These are phyloP conservation scores for Slavum lentiscoides DNA, from an alignment of 2,888 invertebrate species.

Conservation along the genomic window DNA sequence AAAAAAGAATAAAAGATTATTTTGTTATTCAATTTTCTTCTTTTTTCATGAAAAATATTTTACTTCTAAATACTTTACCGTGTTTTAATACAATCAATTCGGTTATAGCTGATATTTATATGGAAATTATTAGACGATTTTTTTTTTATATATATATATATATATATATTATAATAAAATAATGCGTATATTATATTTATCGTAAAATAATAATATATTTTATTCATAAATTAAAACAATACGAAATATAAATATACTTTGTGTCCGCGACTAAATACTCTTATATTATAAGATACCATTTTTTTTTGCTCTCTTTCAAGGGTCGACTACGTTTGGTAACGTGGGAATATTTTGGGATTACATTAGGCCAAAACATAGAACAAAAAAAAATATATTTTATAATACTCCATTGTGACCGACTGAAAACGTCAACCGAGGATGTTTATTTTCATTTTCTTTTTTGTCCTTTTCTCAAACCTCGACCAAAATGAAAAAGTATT, in stretches of 20 bases:
- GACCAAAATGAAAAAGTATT: constrained; percentile 9
- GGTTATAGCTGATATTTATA: no score
- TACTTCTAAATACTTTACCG: no score
- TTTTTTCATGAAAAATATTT: no score
- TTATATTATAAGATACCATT: constrained; percentile 17
- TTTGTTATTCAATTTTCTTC: no score
- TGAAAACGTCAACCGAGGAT: constrained; percentile 24
- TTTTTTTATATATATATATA: no score
- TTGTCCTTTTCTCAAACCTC: background rate
- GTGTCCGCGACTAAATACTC: constrained; percentile 12
- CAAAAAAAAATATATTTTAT: background rate
- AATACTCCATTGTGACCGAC: constrained; percentile 8
- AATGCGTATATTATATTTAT: no score
- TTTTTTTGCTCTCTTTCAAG: background rate
- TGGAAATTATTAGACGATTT: no score
- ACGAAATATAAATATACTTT: background rate
- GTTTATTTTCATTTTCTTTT: background rate
- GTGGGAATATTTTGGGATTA: constrained; percentile 30
- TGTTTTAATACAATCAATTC: no score
- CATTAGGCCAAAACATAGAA: background rate
- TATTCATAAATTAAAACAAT: no score
- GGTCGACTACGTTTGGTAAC: constrained; percentile 19
- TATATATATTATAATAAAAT: no score
- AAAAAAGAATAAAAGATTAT: no score
- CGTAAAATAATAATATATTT: no score